Base-by-base conservation (phyloP, 2,797 vertebrate genomes). In the Gobionotothen gibberifrons region DNA sequence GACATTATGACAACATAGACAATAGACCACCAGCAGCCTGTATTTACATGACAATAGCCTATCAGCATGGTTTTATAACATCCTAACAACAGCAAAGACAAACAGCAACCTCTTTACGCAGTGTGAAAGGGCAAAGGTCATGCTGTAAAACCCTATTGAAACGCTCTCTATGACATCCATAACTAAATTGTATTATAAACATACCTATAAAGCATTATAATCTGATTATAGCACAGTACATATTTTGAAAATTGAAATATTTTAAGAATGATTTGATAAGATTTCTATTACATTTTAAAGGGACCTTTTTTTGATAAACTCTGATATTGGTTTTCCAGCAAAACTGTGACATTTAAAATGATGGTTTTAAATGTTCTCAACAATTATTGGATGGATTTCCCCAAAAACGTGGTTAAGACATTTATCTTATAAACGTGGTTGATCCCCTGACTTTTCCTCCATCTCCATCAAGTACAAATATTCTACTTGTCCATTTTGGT, bases 41-140 rank as follows among this genome's bases (percentile, higher is more conserved):
- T 16, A 68, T 89, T 85, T 84, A 78, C 87, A 91, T 89, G 64
- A 88, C 79, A 92, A 87, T 63, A 49, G 54, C 57, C 52, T 21
- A 53, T 52, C 55, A 68, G 70, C 29, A 5, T 29, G 39, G 57
- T 76, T 83, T 75, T 77, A 76, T 78, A 77, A 69, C 60, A 14
- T 78, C 64, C 43, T 69, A 76, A 87, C 72, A 71, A 74, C 44
- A 56, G 72, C 56, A 66, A 75, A 77, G 70, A 78, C 78, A 88
- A 91, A 87, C 78, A 78, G 57, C 72, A 63, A 55, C 57, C 47
- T 70, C 76, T 82, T 76, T 68, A 77, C 29, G 14, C 53, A 17
- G 48, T 3, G 61, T 66, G 49, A 68, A 46, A 74, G 75, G 43
- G 52, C 70, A 89, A 81, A 86, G 65, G 72, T 81, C 67, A 79